Percentiles rank a stretch among this genome's conserved stretches.
These are phyloP conservation scores for Sminthopsis crassicaudata DNA, from an alignment of 2,113 vertebrate genomes.

Conservation along the genomic window DNA sequence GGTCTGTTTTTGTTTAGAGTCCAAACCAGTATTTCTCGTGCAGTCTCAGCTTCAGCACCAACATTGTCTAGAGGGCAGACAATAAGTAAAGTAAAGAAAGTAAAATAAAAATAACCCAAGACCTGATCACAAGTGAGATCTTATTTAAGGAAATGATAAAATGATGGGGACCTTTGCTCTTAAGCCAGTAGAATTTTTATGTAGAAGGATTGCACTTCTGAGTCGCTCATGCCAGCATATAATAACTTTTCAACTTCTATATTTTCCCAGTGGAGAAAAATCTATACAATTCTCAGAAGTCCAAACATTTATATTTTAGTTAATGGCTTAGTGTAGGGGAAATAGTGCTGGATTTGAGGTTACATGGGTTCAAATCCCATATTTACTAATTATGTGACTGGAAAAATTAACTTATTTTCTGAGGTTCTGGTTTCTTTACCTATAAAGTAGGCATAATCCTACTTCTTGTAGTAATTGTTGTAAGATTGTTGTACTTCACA, in stretches of 20 bases:
- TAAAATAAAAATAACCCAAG: background rate
- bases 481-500: background rate
- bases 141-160: constrained; percentile 11
- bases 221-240: background rate
- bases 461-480: background rate
- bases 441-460: background rate
- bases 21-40: constrained; percentile 60
- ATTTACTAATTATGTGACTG: background rate
- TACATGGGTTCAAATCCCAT: background rate
- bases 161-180: constrained; percentile 20
- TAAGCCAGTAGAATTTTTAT: constrained; percentile 4
- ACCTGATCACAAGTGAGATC: constrained; percentile 12
- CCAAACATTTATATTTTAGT: background rate
- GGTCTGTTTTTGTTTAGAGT: constrained; percentile 63
- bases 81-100: constrained; percentile 2
- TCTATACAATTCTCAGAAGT: constrained; percentile 19
- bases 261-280: constrained; percentile 47
- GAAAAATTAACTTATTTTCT: background rate
- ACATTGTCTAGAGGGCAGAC: background rate
- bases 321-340: background rate
- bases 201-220: constrained; percentile 35
- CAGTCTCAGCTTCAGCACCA: constrained; percentile 30
- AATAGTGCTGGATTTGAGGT: background rate
- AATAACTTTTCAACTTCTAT: background rate
- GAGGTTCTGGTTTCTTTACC: background rate